Base-by-base conservation (phyloP, 2,113 vertebrate species). In the Tragelaphus buxtoni region DNA sequence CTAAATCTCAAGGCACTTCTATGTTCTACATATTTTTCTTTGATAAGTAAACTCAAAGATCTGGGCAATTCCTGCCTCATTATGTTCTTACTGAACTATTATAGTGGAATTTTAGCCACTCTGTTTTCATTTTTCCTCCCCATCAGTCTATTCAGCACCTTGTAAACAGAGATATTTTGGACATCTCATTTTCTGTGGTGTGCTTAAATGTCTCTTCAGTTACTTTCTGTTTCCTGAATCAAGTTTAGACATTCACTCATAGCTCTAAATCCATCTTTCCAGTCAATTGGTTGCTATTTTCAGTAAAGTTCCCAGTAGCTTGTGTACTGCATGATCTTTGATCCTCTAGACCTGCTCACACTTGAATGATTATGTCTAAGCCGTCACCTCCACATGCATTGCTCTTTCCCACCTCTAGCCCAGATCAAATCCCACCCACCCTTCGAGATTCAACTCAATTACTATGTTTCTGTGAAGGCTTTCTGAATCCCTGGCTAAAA, bases 341-440 rank as follows among this genome's bases (percentile, higher is more conserved):
- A 58, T 47, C 0, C 14, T 10, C 30, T 28, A 53, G 72, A 49
- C 18, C 28, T 39, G 4, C 56, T 77, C 16, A 26, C 24, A 39
- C 16, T 20, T 80, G 17, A 89, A 80, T 90, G 14, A 61, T 39
- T 63, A n/a, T 14, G 45, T 24, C 61, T 26, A 90, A 51, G 45
- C 22, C 1, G 4, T 60, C 7, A 0, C 4, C 4, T 20, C 24
- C 16, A 51, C 28, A 1, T 9, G 30, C 24, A 30, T 20, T 51
- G 56, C 0, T 61, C 14, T 30, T 56, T 28, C 9, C 18, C 49
- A 35, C 10, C 13, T 58, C 20, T 84, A 47, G 17, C 30, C 9
- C 22, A 80, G 51, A 42, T 8, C 6, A 84, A 69, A 58, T 47
- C 24, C 80, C 55, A 84, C 39, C 39, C 56, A 51, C 24, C 22